These are phyloP conservation scores for Magallana angulata DNA, from an alignment of 1,140 invertebrate species.

Conservation along the genomic window DNA sequence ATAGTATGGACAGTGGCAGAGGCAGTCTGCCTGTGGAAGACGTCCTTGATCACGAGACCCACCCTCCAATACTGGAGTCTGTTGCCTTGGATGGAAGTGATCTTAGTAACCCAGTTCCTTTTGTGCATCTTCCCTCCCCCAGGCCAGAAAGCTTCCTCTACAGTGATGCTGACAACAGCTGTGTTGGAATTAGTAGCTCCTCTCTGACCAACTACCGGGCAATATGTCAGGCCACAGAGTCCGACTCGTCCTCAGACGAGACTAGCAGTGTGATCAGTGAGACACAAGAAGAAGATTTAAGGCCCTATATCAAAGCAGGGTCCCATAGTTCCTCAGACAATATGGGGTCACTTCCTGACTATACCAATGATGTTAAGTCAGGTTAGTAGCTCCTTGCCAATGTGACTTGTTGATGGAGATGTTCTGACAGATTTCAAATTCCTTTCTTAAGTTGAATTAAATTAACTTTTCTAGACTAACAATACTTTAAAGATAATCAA, in stretches of 20 bases:
- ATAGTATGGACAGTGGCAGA: slow-evolving; percentile 27
- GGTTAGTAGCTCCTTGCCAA: background rate
- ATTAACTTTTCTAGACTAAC: too few relatives aligned
- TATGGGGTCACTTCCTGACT: background rate
- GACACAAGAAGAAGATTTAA: background rate
- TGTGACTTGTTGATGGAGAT: too few relatives aligned
- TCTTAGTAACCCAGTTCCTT: background rate
- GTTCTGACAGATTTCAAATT: too few relatives aligned
- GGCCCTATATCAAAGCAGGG: background rate
- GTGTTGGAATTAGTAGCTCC: background rate
- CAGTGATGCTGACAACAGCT: background rate
- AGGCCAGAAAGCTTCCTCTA: background rate
- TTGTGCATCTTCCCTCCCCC: background rate
- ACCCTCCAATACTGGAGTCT: background rate
- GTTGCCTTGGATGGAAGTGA: background rate
- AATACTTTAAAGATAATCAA: too few relatives aligned
- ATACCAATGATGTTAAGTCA: background rate
- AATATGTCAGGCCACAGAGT: background rate
- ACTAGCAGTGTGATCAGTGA: slow-evolving; percentile 2
- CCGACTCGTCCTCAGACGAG: slow-evolving; percentile 8
- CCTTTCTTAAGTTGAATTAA: too few relatives aligned
- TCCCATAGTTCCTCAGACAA: slow-evolving; percentile 8
- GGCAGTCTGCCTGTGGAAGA: slow-evolving; percentile 8
- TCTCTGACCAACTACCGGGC: background rate
- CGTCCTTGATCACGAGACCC: background rate